A percentile compares a stretch with the other conserved stretches of the same genome.
These are phyloP conservation scores for Stramonita haemastoma DNA, from an alignment of 2,888 invertebrate species.

Conservation along the genomic window DNA sequence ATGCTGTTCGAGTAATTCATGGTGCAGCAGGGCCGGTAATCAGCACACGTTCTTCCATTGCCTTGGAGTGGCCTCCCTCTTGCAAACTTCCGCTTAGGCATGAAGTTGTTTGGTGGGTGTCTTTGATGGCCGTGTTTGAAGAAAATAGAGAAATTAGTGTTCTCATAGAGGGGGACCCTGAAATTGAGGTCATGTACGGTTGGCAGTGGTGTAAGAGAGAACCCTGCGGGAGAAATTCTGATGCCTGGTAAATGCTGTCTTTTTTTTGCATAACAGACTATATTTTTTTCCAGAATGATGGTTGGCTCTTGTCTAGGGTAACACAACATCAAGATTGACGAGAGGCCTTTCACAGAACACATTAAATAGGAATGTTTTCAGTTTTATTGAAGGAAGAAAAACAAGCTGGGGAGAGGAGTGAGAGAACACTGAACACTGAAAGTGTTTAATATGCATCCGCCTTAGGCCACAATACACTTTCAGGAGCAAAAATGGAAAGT, in stretches of 20 bases:
- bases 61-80: neutral
- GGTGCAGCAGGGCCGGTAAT: neutral
- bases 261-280: neutral
- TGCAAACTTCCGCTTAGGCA: neutral
- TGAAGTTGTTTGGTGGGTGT: neutral
- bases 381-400: too few species aligned
- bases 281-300: neutral
- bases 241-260: neutral
- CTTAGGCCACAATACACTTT: too few species aligned
- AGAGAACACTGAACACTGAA: too few species aligned
- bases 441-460: too few species aligned
- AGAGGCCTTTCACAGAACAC: neutral
- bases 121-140: neutral
- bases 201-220: neutral
- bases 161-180: neutral
- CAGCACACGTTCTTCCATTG: neutral
- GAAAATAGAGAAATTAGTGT: neutral
- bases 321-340: neutral
- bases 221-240: neutral
- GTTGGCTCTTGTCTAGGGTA: neutral
- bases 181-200: neutral
- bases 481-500: too few species aligned
- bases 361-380: neutral
- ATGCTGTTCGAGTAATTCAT: neutral
- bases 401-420: too few species aligned